Base-by-base conservation (phyloP, 35 echinoderm and acorn worm species). In the Eucidaris tribuloides region DNA sequence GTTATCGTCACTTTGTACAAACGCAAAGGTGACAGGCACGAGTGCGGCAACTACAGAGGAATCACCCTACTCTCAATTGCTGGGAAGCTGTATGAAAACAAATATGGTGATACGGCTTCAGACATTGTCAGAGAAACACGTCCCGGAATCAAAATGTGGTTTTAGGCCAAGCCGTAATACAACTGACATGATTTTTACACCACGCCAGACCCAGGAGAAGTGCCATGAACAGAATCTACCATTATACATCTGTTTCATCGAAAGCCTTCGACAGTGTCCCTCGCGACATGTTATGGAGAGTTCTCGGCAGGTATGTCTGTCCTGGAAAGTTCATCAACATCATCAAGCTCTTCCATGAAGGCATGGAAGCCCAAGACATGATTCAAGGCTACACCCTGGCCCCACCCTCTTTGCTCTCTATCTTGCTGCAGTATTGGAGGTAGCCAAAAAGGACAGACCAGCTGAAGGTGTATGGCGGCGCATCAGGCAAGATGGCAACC, bases 131-230 rank as follows among this genome's bases (percentile, higher is more conserved):
- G 72, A 78, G 42, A 18, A 14, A 78, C 5, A 46, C 13, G 29
- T 78, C 42, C 72, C 39, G 42, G 72, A 78, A 37, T 46, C 28
- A 7, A 28, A 78, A 44, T 78, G 72, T 78, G 72, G 72, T 28
- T 78, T 78, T 40, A 37, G 72, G 15, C 7, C 31, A 28, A 78
- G 15, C 28, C 72, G 72, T 28, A 45, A 59, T 30, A 83, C 81
- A 7, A 72, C 59, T 33, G 81, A 83, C 42, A 83, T 83, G 81
- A 83, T 83, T 17, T 83, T 83, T 34, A 71, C 59, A 7, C 81
- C 70, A 31, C 55, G 81, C 9, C 81, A 83, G 36, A 83, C 70
- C 42, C 81, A 83, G 59, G 30, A 83, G 59, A 83, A 83, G 30
- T 59, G 4, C 1, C 17, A 19, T 4, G 80, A 82, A 64, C n/a